Evolutionary conservation across 1,140 invertebrate genomes (phyloP), one percentile per base, ranked within the genome.

Genomic region (Xylocopa sonorina): DNA sequence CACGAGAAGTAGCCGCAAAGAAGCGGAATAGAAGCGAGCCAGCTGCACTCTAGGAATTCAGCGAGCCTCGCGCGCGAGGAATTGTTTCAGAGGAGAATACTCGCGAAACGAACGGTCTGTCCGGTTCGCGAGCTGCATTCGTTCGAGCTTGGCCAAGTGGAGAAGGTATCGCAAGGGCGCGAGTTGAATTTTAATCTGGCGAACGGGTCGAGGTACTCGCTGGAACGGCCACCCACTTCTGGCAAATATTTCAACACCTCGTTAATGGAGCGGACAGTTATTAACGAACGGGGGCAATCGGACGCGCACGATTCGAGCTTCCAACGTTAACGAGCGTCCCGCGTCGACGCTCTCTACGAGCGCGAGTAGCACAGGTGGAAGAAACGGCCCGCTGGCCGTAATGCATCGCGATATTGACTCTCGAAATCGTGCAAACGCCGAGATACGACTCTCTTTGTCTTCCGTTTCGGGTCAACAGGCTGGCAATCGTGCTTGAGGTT

Each of bases 221-320:
- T 29, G 62, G 57, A 10, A 67, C 2, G n/a, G 16, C 1, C 6
- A 41, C 4, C 21, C 10, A n/a, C 1, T 76, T 76, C 41, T 76
- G 73, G 73, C 73, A 76, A 67, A 67, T 67, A 76, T 67, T 46
- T 76, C 73, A 67, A 76, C 73, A 57, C 21, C 63, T 76, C 73
- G 73, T 76, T 67, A 76, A 55, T 67, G 73, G 27, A 43, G 46
- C 62, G 2, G 27, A 55, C 73, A 57, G 63, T 76, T 67, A 76
- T 76, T 67, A 57, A 76, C 62, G 29, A 43, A 57, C 14, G 3
- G 4, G 3, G 27, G n/a, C 32, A 67, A 55, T 67, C 57, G 2
- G 51, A 76, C n/a, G 21, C 1, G 62, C 21, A 21, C 21, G n/a
- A 67, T 76, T 46, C 27, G 3, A 34, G 21, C 1, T 10, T n/a